Evolutionary conservation across 2,797 vertebrate genomes (phyloP), one percentile per base, ranked within the genome.

Genomic region (Coccyzus lansbergi): DNA sequence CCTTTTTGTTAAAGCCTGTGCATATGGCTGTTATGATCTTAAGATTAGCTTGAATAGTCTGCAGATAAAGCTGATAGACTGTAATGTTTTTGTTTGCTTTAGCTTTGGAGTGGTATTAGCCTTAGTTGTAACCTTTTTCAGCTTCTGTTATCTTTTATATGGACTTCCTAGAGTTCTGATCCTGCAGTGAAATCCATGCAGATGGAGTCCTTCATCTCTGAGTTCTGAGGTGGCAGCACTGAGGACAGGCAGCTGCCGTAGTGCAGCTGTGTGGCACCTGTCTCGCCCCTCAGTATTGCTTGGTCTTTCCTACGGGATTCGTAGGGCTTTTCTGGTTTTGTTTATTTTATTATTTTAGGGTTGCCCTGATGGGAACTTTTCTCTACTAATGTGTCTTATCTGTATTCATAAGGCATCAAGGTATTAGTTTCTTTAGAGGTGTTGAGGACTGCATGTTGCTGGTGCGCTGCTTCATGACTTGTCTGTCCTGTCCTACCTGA

Each of bases 61-160:
- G 65, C 40, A 44, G 78, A 68, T 78, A 51, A 62, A 67, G 60
- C 74, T 68, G 72, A 31, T 51, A 19, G 46, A 14, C 65, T 60
- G 65, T 77, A 74, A 91, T 92, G 74, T 16, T 91, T 95, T 60
- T 92, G 94, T 94, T 94, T 91, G 70, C 76, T 92, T 88, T 88
- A 71, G 82, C 69, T 91, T 91, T 94, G 88, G 70, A 49, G 25
- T 94, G 36, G 40, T 56, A 67, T 87, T 89, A 93, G 82, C 91
- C 83, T 92, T 58, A 49, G 80, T 34, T 85, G 72, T 86, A 94
- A 91, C 93, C 86, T 95, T 82, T 93, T 94, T 40, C 53, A 19
- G 31, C 64, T 83, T 90, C 55, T 89, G 38, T 88, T 92, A 13
- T 76, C 63, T 78, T 90, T 49, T 92, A 7, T 56, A 14, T 31